phyloP scores from a whole-genome alignment of 2,797 vertebrate genomes.

The Periophthalmus magnuspinnatus region DNA sequence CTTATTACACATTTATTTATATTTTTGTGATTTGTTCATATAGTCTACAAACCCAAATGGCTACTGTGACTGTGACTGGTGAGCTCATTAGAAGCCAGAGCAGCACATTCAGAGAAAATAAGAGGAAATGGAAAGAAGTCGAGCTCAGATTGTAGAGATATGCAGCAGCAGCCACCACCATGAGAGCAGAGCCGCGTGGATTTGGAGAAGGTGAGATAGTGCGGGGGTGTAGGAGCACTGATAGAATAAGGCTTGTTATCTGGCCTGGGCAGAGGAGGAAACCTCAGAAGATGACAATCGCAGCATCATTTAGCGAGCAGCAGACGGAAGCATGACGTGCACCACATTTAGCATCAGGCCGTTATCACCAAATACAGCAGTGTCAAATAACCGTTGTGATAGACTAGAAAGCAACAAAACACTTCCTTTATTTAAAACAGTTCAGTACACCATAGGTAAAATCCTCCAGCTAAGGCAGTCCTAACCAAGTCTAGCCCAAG shows the following conservation, averaged over 20 bases:
- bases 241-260: conserved; percentile 77
- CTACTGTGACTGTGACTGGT: conserved; percentile 25
- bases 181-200: conserved; percentile 69
- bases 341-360: conserved; percentile 58
- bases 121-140: conserved; percentile 63
- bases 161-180: conserved; percentile 72
- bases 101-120: conserved; percentile 51
- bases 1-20: background rate
- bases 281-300: conserved; percentile 80
- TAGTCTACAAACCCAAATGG: conserved; percentile 8
- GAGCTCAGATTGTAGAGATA: conserved; percentile 71
- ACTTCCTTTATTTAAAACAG: background rate
- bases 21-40: background rate
- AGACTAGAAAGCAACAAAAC: background rate
- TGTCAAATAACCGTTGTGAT: conserved; percentile 5
- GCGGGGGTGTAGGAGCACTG: conserved; percentile 72
- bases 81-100: conserved; percentile 29
- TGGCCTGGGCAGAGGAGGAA: conserved; percentile 76
- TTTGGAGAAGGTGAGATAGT: conserved; percentile 73
- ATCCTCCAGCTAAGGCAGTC: too few relatives aligned
- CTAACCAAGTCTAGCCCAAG: too few relatives aligned
- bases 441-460: too few relatives aligned
- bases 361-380: conserved; percentile 66
- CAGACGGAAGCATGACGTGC: conserved; percentile 67
- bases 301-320: conserved; percentile 71